Evolutionary conservation across 2,888 invertebrate species (phyloP).

Genomic region (Blera fallax): DNA sequence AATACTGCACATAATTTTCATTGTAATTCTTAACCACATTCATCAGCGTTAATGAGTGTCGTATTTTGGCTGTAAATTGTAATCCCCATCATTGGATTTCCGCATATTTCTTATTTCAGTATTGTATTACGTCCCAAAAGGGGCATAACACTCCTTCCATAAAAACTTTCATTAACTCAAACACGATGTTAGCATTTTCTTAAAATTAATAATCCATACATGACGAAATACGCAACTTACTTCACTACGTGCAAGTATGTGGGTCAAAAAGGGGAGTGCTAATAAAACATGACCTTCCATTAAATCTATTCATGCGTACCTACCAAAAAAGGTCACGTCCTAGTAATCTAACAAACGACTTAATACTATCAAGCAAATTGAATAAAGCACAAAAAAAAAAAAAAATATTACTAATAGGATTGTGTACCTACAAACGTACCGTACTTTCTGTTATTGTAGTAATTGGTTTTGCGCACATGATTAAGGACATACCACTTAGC

Average conservation of each 20-base stretch:
- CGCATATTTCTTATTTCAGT: not conserved
- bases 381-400: not conserved
- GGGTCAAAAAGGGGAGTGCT: not conserved
- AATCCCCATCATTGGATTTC: not conserved
- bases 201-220: not conserved
- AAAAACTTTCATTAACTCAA: not conserved
- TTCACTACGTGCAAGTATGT: conserved; percentile 3
- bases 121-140: not conserved
- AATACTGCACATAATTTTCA: not conserved
- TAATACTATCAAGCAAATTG: not conserved
- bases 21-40: not conserved
- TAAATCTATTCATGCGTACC: not conserved
- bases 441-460: not conserved
- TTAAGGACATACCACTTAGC: not conserved
- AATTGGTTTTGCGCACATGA: not conserved
- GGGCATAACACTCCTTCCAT: not conserved
- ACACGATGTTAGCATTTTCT: not conserved
- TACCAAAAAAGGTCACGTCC: conserved; percentile 3
- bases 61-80: not conserved
- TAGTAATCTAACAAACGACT: not conserved
- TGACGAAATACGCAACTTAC: not conserved
- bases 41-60: not conserved
- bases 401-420: not conserved
- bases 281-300: not conserved
- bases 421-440: not conserved